Evolutionary conservation across 2,113 vertebrate species (phyloP), one percentile per base, ranked within the genome.

Genomic region (Toxostoma redivivum): DNA sequence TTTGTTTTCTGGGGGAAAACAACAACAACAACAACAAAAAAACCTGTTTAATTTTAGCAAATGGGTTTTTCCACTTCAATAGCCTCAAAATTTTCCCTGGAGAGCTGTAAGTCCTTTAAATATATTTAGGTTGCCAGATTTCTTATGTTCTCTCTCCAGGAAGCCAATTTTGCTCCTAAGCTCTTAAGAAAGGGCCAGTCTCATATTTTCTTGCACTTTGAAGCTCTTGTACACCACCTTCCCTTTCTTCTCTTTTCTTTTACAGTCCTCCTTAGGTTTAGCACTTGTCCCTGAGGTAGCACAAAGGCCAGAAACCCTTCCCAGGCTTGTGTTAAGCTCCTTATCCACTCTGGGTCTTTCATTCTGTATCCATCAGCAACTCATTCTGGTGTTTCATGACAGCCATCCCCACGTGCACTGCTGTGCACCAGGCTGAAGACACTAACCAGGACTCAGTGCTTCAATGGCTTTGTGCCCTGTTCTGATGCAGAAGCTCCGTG

Each of bases 101-200:
- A 92, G 87, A 97, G 66, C 78, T 57, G 15, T 84, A 82, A 95
- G 74, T 54, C 82, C 93, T 97, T 95, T 92, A 94, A 94, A 90
- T 92, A 79, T 85, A 93, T 94, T 97, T 90, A 86, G 48, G 94
- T 94, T 97, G 81, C 93, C 86, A 96, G 61, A 95, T 87, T 91
- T 97, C 93, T 96, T 85, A 90, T 94, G 85, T 90, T 96, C 31
- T 83, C 77, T 92, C 81, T 92, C 91, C 91, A 93, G 56, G 81
- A 97, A 96, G 92, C 74, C 92, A 89, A 66, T 96, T 96, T 97
- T 93, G 23, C 47, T 82, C 60, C 70, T 85, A 93, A 81, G 54
- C 88, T 94, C 92, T 92, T 93, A 77, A 90, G 90, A 96, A 95
- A 96, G 88, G 94, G 77, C 73, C 86, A 92, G 88, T 86, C 61